A percentile compares a stretch with the other conserved stretches of the same genome.
Evolutionary conservation across 2,797 vertebrate genomes (phyloP).

Genomic region (Diglossa cyanea): DNA sequence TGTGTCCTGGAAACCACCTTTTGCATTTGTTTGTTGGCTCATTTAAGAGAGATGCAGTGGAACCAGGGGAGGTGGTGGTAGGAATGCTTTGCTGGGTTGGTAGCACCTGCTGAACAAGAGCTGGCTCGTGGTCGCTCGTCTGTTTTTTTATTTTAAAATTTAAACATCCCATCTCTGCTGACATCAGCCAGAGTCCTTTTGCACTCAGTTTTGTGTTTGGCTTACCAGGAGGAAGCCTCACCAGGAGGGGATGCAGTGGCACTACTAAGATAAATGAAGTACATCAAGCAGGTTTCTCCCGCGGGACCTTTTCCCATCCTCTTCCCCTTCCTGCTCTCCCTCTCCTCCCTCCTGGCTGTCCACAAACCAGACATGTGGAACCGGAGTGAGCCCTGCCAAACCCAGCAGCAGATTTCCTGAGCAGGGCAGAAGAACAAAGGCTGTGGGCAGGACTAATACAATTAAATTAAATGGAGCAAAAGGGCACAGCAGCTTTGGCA

Average conservation of each 20-base stretch:
- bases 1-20: neutral
- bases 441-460: neutral
- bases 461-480: slow-evolving; percentile 49
- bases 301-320: neutral
- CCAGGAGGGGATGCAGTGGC: neutral
- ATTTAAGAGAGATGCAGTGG: neutral
- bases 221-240: neutral
- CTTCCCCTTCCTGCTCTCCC: slow-evolving; percentile 10
- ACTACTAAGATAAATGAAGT: neutral
- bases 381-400: neutral
- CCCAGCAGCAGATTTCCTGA: slow-evolving; percentile 51
- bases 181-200: neutral
- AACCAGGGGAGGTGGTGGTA: neutral
- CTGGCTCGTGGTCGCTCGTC: accelerated
- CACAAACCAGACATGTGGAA: neutral
- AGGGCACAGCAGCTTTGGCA: slow-evolving; percentile 7
- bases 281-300: neutral
- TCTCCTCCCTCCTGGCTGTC: neutral
- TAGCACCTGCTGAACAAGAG: neutral
- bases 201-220: neutral
- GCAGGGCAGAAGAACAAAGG: neutral
- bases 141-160: neutral
- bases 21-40: neutral
- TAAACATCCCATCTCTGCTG: neutral
- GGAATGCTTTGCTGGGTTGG: neutral